These are phyloP conservation scores for Zaprionus capensis DNA, from an alignment of 1,140 invertebrate species.

Conservation along the genomic window DNA sequence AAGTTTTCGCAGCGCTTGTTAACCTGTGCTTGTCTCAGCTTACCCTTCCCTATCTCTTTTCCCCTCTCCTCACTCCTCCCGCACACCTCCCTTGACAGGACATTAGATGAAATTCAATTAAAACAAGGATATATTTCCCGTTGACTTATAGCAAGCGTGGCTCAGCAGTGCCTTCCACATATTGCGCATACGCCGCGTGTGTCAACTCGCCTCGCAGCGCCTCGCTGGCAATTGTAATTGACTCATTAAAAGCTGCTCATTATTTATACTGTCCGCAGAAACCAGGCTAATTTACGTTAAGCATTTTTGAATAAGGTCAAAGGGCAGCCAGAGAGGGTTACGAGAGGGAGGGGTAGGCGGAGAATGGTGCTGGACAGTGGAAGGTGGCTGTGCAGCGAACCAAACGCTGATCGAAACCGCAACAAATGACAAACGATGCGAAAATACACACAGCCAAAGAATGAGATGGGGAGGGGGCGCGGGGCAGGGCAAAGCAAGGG, in stretches of 20 bases:
- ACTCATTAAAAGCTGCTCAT: constrained; percentile 75
- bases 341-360: background rate
- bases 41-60: background rate
- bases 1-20: constrained; percentile 70
- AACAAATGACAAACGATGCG: constrained; percentile 81
- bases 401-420: constrained; percentile 77
- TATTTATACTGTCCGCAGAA: constrained; percentile 74
- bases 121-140: constrained; percentile 77
- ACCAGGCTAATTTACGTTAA: constrained; percentile 81
- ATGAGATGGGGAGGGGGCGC: background rate
- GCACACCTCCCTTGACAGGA: constrained; percentile 13
- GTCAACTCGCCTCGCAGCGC: background rate
- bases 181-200: constrained; percentile 62
- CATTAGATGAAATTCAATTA: constrained; percentile 81
- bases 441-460: constrained; percentile 55
- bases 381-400: constrained; percentile 53
- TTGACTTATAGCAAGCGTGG: constrained; percentile 26
- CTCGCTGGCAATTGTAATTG: constrained; percentile 67
- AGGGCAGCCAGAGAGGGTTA: constrained; percentile 5
- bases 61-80: constrained; percentile 14
- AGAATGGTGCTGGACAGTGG: background rate
- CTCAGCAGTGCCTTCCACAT: background rate
- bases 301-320: constrained; percentile 81
- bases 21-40: constrained; percentile 52
- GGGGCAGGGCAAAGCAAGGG: background rate